Evolutionary conservation across 2,797 vertebrate species (phyloP), one percentile per base, ranked within the genome.

Genomic region (Aldrovandia affinis): DNA sequence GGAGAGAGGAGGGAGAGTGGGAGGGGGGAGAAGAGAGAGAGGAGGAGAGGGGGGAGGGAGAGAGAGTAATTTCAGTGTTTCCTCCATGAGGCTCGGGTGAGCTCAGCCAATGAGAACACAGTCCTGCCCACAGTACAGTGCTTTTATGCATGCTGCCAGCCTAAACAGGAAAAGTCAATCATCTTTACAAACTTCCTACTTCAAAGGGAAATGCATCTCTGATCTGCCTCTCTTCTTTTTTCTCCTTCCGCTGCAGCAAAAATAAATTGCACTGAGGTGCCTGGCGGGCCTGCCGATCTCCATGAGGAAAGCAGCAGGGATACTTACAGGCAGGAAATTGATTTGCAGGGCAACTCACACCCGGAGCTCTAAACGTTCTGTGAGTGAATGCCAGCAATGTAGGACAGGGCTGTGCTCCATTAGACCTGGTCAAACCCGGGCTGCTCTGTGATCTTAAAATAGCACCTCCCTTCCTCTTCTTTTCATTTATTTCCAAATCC

Each of bases 201-300:
- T 42, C 39, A 73, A 73, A 73, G 68, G 22, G 68, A 73, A 73
- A 36, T 4, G 18, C 68, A 4, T 15, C 68, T 14, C 68, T 33
- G 30, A 73, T 73, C 68, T 73, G 68, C 68, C 68, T 73, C 68
- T 73, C 68, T 36, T 73, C 68, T 73, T 22, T 33, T 14, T 39
- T 39, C 68, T 73, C 33, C 22, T 73, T 73, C 68, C 30, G 18
- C 68, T 5, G 15, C 33, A 1, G 68, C 68, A 14, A 39, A 39
- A 73, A 36, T 39, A 18, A 39, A 73, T 73, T 39, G 36, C 20
- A 14, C 68, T 9, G 20, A 68, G 63, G 63, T 73, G 68, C 68
- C 68, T 22, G 36, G 1, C 68, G 68, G 68, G 33, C 68, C 65
- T 30, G 65, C 65, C 33, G 28, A 1, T 33, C 28, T 68, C 65